Percentiles rank a stretch among this genome's conserved stretches.
Evolutionary conservation across 2,797 vertebrate genomes (phyloP).

Genomic region (Alosa sapidissima): DNA sequence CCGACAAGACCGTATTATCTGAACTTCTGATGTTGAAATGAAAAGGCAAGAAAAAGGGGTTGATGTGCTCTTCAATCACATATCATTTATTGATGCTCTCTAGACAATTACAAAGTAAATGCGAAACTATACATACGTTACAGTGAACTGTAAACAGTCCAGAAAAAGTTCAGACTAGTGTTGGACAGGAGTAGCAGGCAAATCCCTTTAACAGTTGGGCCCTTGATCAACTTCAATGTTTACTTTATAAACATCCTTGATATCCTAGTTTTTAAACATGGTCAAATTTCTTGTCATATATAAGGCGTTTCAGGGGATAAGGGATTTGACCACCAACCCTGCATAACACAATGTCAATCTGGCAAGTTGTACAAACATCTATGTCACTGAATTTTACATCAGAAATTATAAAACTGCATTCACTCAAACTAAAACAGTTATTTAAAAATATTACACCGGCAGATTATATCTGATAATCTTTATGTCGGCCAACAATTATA

Average conservation of each 20-base stretch:
- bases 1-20: not conserved
- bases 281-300: not conserved
- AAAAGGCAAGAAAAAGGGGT: not conserved
- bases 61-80: slow-evolving; percentile 32
- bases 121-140: slow-evolving; percentile 34
- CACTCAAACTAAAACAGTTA: not conserved
- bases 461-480: not conserved
- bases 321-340: slow-evolving; percentile 36
- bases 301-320: not conserved
- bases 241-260: not conserved
- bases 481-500: not conserved
- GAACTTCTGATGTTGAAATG: not conserved
- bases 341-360: slow-evolving; percentile 33
- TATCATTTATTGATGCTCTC: slow-evolving; percentile 48
- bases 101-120: slow-evolving; percentile 39
- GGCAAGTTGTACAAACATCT: slow-evolving; percentile 40
- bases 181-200: slow-evolving; percentile 31
- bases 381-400: slow-evolving; percentile 21
- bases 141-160: slow-evolving; percentile 41
- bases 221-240: not conserved
- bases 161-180: slow-evolving; percentile 26
- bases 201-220: not conserved
- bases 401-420: slow-evolving; percentile 34
- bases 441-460: not conserved
- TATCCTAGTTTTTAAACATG: not conserved